A percentile compares a stretch with the other conserved stretches of the same genome.
Conservation (phyloP, 2,888 invertebrate genomes). For the Dorcus hopei region DNA sequence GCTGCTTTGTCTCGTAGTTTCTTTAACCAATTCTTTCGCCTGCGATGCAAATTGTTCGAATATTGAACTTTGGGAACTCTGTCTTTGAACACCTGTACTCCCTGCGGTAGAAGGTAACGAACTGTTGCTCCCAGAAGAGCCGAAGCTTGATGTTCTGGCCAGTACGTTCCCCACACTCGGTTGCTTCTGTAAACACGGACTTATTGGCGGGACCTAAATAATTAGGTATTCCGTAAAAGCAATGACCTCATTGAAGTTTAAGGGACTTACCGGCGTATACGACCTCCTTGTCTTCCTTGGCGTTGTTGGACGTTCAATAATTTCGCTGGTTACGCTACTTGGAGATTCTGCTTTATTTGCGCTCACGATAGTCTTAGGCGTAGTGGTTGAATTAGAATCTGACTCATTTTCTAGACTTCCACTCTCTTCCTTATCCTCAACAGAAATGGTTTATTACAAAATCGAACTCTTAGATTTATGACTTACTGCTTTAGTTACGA, state of each 20-base stretch:
- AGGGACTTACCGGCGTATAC: slow-evolving; percentile 51
- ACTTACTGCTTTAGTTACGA: slow-evolving; percentile 25
- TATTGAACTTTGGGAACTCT: slow-evolving; percentile 79
- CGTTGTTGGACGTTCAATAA: slow-evolving; percentile 56
- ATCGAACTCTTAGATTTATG: background rate
- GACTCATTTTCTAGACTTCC: slow-evolving; percentile 72
- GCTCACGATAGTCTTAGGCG: slow-evolving; percentile 69
- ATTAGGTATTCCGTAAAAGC: background rate
- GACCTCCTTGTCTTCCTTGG: slow-evolving; percentile 52
- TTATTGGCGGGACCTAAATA: slow-evolving; percentile 53
- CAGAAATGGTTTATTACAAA: slow-evolving; percentile 1
- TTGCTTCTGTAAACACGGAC: slow-evolving; percentile 56
- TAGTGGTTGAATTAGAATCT: slow-evolving; percentile 73
- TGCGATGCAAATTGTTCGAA: slow-evolving; percentile 85
- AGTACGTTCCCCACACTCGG: slow-evolving; percentile 61
- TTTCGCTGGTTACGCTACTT: slow-evolving; percentile 53
- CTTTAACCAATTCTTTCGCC: slow-evolving; percentile 84
- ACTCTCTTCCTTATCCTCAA: slow-evolving; percentile 54
- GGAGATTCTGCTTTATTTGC: slow-evolving; percentile 53
- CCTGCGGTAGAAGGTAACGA: slow-evolving; percentile 42
- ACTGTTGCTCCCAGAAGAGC: slow-evolving; percentile 50
- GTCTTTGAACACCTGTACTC: no score
- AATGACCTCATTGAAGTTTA: background rate
- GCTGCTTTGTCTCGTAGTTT: slow-evolving; percentile 84
- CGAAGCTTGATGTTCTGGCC: slow-evolving; percentile 63